These are phyloP conservation scores for Andricus quercusramuli DNA, from an alignment of 2,888 invertebrate genomes.

Conservation along the genomic window DNA sequence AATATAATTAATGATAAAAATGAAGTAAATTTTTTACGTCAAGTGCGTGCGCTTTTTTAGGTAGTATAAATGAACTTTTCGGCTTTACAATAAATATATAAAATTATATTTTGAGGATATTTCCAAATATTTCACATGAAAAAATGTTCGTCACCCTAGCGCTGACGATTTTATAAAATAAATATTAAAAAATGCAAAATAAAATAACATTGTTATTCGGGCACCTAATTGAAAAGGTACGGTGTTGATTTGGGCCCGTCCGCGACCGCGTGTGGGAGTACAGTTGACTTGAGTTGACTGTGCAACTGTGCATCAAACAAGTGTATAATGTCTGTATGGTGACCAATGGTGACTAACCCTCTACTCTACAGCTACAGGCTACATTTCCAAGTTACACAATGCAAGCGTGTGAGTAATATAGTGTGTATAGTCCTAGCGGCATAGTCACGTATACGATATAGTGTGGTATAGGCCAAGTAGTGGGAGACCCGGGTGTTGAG, in stretches of 20 bases:
- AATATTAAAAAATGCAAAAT: background rate
- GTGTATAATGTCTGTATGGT: background rate
- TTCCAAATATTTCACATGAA: background rate
- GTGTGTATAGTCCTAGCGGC: too few relatives aligned
- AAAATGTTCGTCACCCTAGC: background rate
- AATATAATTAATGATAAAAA: too few relatives aligned
- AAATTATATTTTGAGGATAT: background rate
- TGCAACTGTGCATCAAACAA: background rate
- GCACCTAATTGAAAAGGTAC: background rate
- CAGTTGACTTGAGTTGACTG: background rate
- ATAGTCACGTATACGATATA: background rate
- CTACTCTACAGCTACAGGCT: too few relatives aligned
- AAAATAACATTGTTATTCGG: background rate
- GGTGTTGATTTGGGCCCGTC: background rate
- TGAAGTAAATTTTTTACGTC: too few relatives aligned
- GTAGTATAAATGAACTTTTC: background rate
- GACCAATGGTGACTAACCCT: too few relatives aligned
- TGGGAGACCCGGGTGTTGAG: conserved; percentile 2
- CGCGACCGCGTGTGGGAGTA: background rate
- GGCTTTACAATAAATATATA: too few relatives aligned
- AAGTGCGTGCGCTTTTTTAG: too few relatives aligned
- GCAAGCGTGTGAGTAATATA: too few relatives aligned
- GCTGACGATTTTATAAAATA: background rate
- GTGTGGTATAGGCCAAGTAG: background rate
- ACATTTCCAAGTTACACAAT: too few relatives aligned